phyloP scores from a whole-genome alignment of 2,113 vertebrate genomes.

The Equus quagga region DNA sequence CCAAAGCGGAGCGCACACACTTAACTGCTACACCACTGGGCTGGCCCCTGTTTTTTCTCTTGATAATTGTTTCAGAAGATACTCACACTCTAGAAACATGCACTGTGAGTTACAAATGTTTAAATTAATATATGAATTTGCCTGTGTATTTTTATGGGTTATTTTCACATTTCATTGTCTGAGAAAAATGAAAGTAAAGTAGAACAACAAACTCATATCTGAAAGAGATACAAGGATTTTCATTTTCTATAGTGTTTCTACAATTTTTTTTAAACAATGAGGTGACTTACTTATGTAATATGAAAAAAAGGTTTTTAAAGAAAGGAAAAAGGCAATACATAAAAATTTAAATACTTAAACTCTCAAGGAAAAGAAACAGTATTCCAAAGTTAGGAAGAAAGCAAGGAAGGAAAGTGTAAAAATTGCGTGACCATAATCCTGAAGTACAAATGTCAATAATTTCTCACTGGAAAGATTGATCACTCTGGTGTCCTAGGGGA shows the following conservation, averaged over 20 bases:
- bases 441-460: background rate
- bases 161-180: background rate
- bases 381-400: background rate
- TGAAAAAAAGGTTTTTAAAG: background rate
- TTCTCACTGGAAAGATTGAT: background rate
- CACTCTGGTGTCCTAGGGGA: background rate
- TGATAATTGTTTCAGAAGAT: background rate
- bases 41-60: background rate
- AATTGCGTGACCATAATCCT: background rate
- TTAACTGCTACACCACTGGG: too few species aligned
- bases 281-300: background rate
- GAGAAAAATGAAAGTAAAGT: constrained; percentile 36
- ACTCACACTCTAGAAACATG: background rate
- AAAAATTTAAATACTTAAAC: background rate
- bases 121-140: background rate
- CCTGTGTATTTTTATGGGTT: background rate
- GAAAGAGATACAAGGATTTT: background rate
- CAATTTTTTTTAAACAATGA: background rate
- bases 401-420: background rate
- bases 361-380: background rate
- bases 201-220: background rate
- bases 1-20: too few species aligned
- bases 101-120: background rate
- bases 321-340: background rate
- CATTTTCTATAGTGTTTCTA: background rate